Evolutionary conservation across 2,113 vertebrate species (phyloP).

Genomic region (Halcyon senegalensis): DNA sequence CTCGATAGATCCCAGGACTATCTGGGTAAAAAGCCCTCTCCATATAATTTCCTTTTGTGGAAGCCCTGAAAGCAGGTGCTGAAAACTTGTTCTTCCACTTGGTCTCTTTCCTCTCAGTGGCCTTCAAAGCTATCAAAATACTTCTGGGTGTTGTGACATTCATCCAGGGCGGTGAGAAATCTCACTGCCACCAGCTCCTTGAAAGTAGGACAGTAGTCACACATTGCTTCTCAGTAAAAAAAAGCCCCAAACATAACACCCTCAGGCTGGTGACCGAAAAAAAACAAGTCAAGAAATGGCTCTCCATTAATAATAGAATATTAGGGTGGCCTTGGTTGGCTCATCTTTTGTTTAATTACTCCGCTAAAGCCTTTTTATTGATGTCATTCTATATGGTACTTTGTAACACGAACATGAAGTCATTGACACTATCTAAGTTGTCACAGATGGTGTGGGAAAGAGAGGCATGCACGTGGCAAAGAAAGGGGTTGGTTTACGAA

Average conservation of each 20-base stretch:
- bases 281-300: background rate
- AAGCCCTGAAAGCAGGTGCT: background rate
- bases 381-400: background rate
- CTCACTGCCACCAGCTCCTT: background rate
- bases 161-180: background rate
- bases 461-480: background rate
- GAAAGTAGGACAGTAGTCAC: background rate
- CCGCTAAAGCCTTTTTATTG: background rate
- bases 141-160: background rate
- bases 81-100: background rate
- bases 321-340: accelerated
- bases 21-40: background rate
- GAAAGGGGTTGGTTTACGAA: background rate
- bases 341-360: background rate
- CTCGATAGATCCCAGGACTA: background rate
- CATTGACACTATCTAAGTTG: background rate
- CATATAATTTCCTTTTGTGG: background rate
- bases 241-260: background rate
- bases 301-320: background rate
- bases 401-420: background rate
- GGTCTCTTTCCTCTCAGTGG: accelerated
- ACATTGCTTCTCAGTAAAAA: background rate
- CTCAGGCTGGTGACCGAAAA: background rate
- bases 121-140: background rate
- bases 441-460: background rate